Evolutionary conservation across 2,797 vertebrate genomes (phyloP), one percentile per base, ranked within the genome.

Genomic region (Tolypeutes matacus): DNA sequence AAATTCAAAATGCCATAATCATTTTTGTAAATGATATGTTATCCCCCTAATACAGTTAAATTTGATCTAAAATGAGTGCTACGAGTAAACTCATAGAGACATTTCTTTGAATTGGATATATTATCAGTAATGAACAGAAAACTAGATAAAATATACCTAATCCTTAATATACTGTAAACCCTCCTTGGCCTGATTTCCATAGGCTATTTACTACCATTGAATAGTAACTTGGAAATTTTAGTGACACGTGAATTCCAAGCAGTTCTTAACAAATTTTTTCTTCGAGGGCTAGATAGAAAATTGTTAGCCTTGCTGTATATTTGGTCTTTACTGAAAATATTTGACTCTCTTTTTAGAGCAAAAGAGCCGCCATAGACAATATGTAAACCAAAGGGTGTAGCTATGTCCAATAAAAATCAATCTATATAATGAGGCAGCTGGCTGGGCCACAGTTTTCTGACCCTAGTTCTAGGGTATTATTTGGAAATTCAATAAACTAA

Each of bases 321-420:
- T 21, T 3, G 17, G 23, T 53, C 7, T 64, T 11, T 46, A 46
- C 9, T 46, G 27, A 53, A 36, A 31, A 10, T 42, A 67, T 29
- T n/a, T 42, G 82, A 2, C 0, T 65, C 53, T 60, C 31, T 7
- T 77, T 89, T 39, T 23, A 1, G 12, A 39, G 21, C 17, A 4
- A 4, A 23, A 39, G 67, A 39, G 53, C 2, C 65, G 3, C 18
- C 42, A 70, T 1, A 53, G 23, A 34, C 1, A 73, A 65, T 13
- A 42, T 0, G 29, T 56, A 53, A 85, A 17, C 65, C 3, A 87
- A 9, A n/a, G 42, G 17, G 3, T 29, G 12, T 1, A 0, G 6
- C 21, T 89, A 1, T 2, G 27, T 73, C 36, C 27, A 64, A 13
- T 10, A 91, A 60, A 56, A 18, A 5, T 25, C 21, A 7, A 42